These are phyloP conservation scores for Polymixis flavicincta DNA, from an alignment of 2,888 invertebrate genomes.

Conservation along the genomic window DNA sequence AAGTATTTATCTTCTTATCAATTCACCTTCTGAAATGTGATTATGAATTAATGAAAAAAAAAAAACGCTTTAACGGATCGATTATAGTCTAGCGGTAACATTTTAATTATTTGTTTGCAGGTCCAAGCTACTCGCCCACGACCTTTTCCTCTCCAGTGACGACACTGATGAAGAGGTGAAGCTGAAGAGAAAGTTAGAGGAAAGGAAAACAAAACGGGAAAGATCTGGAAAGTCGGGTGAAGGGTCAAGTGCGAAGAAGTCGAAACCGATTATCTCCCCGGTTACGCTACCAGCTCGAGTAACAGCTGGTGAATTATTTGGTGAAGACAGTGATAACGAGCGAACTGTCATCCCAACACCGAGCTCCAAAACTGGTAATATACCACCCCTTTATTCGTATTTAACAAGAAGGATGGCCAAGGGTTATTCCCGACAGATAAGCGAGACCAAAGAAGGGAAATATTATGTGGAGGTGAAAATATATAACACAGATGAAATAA, in stretches of 20 bases:
- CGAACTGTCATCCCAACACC: background rate
- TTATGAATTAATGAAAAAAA: too few species aligned
- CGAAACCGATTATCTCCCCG: too few species aligned
- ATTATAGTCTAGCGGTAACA: too few species aligned
- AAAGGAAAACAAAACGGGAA: background rate
- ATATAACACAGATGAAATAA: background rate
- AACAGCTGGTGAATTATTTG: slow-evolving; percentile 1
- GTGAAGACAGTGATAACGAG: background rate
- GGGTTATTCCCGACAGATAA: background rate
- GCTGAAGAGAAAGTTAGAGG: background rate
- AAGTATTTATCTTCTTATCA: too few species aligned
- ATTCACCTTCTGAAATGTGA: too few species aligned
- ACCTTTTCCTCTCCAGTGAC: background rate
- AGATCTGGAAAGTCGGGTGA: background rate
- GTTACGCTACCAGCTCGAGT: background rate
- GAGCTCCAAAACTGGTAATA: slow-evolving; percentile 1
- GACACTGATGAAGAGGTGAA: background rate
- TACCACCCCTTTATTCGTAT: background rate
- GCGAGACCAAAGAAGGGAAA: slow-evolving; percentile 7
- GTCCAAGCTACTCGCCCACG: background rate
- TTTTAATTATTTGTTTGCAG: too few species aligned
- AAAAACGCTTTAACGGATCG: too few species aligned
- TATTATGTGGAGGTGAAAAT: slow-evolving; percentile 2
- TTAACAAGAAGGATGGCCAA: background rate
- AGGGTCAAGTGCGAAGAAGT: slow-evolving; percentile 4